Evolutionary conservation across 1,140 invertebrate species (phyloP), one percentile per base, ranked within the genome.

Genomic region (Eciton burchellii): DNA sequence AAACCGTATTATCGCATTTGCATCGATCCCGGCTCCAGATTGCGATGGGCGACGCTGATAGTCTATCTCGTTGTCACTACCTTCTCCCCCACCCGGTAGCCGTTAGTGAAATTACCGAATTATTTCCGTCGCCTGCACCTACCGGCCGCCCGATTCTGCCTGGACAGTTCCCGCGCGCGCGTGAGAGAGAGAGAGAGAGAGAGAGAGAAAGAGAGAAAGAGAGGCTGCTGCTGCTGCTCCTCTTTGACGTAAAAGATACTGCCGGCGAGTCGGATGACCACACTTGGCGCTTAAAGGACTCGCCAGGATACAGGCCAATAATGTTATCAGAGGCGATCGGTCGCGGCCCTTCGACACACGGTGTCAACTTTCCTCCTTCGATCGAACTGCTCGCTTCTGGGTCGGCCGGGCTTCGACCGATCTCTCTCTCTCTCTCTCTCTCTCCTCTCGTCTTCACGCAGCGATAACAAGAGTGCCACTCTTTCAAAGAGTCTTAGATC

Each of bases 1-100:
- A 74, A 74, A 74, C 57, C 59, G 3, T 76, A 76, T 63, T 76
- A 76, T 76, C 72, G 16, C 72, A 76, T 76, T 76, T 76, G 43
- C 57, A 76, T 76, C 43, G 72, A 76, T 76, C 63, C 56, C 35
- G 19, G 16, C 29, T 57, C 35, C 16, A 19, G 24, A 26, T 68
- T 49, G 63, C 49, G 49, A 79, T 56, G 24, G n/a, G 29, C 52
- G 2, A n/a, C 24, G 19, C 14, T 21, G 49, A 77, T 68, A 56
- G 43, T 26, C n/a, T 66, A 54, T 63, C 72, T 76, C 73, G 57
- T 49, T 35, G 19, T 19, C 12, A 54, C 6, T 35, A 6, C 35
- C 35, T 2, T 6, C 35, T 2, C 35, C 35, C 35, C 16, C 19
- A 21, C 9, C 26, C 41, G n/a, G n/a, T 19, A 24, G 54, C 16